phyloP scores from a whole-genome alignment of 2,888 invertebrate genomes.

The Caenorhabditis uteleia region DNA sequence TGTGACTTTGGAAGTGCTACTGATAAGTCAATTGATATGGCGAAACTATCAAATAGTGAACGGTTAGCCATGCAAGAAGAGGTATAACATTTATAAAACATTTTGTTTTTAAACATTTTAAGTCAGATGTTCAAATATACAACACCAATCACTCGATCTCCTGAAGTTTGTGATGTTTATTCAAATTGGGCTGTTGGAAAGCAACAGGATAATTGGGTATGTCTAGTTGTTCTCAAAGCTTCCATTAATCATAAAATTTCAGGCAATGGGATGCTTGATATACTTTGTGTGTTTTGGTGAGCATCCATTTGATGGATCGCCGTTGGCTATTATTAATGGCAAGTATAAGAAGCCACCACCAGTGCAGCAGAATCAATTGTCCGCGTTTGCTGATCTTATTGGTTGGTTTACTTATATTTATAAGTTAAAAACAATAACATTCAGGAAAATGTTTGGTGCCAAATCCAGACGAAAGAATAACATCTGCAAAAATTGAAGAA shows the following conservation, averaged over 20 bases:
- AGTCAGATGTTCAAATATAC: conserved; percentile 34
- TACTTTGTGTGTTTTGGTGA: conserved; percentile 36
- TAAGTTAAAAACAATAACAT: neutral
- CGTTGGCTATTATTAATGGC: conserved; percentile 37
- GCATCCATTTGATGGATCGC: conserved; percentile 35
- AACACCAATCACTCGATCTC: conserved; percentile 36
- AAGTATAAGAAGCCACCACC: conserved; percentile 38
- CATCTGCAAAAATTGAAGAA: conserved; percentile 22
- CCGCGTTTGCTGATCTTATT: conserved; percentile 25
- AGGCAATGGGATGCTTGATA: conserved; percentile 35
- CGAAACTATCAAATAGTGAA: conserved; percentile 18
- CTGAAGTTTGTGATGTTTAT: conserved; percentile 38
- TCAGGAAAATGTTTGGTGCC: conserved; percentile 31
- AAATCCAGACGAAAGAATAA: conserved; percentile 29
- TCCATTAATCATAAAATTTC: neutral
- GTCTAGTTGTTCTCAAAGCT: neutral
- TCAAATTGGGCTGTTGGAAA: conserved; percentile 36
- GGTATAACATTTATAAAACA: conserved; percentile 1
- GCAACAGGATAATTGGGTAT: conserved; percentile 34
- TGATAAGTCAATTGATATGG: conserved; percentile 28
- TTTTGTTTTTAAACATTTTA: neutral
- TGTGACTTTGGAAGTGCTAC: conserved; percentile 45
- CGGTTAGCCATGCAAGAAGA: conserved; percentile 34
- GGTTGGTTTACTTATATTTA: conserved; percentile 4
- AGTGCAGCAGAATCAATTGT: conserved; percentile 22